Conservation (phyloP, 2,888 invertebrate genomes). For the Phengaris arion region DNA sequence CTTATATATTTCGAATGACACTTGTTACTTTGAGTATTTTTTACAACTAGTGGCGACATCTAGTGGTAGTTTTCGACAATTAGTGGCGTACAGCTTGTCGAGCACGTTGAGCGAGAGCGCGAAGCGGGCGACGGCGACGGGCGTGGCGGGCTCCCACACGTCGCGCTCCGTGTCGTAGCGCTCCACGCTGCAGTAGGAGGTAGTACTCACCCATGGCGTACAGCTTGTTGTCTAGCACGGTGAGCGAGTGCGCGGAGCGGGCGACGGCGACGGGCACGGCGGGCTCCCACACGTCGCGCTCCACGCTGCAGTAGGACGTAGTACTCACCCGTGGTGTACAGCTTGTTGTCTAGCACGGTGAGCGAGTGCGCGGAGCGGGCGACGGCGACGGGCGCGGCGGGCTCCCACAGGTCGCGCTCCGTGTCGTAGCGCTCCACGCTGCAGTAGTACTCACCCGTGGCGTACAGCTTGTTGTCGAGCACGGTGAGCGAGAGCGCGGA, state of each 20-base stretch:
- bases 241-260: conserved; percentile 92
- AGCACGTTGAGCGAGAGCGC: conserved; percentile 93
- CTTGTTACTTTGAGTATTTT: no score
- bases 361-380: no score
- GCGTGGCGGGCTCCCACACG: conserved; percentile 87
- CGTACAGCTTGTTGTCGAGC: conserved; percentile 91
- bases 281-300: conserved; percentile 88
- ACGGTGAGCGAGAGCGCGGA: conserved; percentile 94
- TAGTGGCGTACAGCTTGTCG: conserved; percentile 92
- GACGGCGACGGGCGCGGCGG: no score
- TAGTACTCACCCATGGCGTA: conserved; percentile 88
- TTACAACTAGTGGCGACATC: no score
- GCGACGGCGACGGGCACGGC: conserved; percentile 88
- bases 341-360: no score
- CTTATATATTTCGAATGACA: no score
- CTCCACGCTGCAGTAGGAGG: conserved; percentile 85
- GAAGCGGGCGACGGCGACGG: conserved; percentile 89
- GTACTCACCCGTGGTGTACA: no score
- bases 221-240: conserved; percentile 90
- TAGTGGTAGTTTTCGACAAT: no score
- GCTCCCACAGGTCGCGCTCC: conserved; percentile 60
- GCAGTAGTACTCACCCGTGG: conserved; percentile 85
- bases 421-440: conserved; percentile 86
- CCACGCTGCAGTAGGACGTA: conserved; percentile 48
- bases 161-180: conserved; percentile 90